These are phyloP conservation scores for Vanessa atalanta DNA, from an alignment of 1,140 invertebrate genomes.

Conservation along the genomic window DNA sequence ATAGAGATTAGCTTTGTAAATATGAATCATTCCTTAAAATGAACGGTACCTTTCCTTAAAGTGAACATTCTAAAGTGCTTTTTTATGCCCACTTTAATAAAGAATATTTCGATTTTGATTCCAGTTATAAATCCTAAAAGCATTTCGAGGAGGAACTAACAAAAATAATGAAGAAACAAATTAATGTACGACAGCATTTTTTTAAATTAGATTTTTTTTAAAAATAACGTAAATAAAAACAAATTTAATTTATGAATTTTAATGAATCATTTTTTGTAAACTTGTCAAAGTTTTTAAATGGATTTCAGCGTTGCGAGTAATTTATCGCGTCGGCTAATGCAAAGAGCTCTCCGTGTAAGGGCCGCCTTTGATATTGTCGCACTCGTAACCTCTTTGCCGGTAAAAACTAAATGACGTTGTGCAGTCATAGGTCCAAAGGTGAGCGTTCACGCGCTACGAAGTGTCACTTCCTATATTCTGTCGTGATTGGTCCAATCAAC, in stretches of 20 bases:
- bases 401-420: constrained; percentile 54
- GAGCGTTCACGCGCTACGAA: constrained; percentile 42
- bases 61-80: no score
- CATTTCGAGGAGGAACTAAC: no score
- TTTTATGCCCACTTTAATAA: no score
- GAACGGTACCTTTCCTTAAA: no score
- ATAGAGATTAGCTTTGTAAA: no score
- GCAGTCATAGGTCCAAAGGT: constrained; percentile 41
- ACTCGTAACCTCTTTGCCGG: constrained; percentile 41
- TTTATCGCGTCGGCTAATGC: constrained; percentile 54
- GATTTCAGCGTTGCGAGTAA: constrained; percentile 38
- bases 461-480: constrained; percentile 1
- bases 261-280: background rate
- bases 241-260: background rate
- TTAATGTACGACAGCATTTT: no score
- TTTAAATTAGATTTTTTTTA: background rate
- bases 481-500: constrained; percentile 5
- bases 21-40: no score
- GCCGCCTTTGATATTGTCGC: constrained; percentile 46
- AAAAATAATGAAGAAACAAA: no score
- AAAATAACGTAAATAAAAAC: background rate
- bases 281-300: constrained; percentile 3
- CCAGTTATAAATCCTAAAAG: no score
- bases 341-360: constrained; percentile 49
- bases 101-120: no score